A percentile compares a stretch with the other conserved stretches of the same genome.
Evolutionary conservation across 1,140 invertebrate genomes (phyloP).

Genomic region (Mactra quadrangularis): DNA sequence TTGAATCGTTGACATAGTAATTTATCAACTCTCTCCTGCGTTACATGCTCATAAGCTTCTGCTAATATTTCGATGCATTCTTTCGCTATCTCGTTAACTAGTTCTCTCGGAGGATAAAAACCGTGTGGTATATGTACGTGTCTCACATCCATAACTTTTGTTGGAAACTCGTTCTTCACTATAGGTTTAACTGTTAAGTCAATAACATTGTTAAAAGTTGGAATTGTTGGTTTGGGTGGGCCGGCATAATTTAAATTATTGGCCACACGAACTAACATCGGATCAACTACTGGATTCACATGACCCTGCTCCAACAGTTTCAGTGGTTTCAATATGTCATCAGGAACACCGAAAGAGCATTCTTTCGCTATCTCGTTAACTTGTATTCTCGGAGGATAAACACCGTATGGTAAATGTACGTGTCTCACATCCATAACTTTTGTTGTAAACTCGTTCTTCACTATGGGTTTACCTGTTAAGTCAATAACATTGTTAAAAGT

Average conservation of each 20-base stretch:
- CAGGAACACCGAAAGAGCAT: conserved; percentile 54
- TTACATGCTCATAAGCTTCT: conserved; percentile 73
- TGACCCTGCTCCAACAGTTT: neutral
- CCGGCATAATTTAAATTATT: neutral
- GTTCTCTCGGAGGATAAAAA: conserved; percentile 45
- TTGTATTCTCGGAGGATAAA: conserved; percentile 58
- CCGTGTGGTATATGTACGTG: conserved; percentile 51
- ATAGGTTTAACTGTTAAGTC: conserved; percentile 44
- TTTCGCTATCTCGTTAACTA: conserved; percentile 69
- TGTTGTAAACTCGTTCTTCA: conserved; percentile 55
- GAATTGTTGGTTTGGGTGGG: neutral
- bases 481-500: neutral
- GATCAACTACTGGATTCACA: neutral
- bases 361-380: conserved; percentile 70
- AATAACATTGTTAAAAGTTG: neutral
- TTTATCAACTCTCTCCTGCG: conserved; percentile 69
- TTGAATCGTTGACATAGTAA: conserved; percentile 71
- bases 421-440: conserved; percentile 68
- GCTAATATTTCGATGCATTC: conserved; percentile 78
- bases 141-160: conserved; percentile 64
- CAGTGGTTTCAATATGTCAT: neutral
- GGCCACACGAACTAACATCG: too few relatives aligned
- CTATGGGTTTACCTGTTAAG: conserved; percentile 51
- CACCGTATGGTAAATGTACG: conserved; percentile 38
- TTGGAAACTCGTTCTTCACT: conserved; percentile 52